phyloP scores from a whole-genome alignment of 2,113 vertebrate species.

The Physeter macrocephalus region DNA sequence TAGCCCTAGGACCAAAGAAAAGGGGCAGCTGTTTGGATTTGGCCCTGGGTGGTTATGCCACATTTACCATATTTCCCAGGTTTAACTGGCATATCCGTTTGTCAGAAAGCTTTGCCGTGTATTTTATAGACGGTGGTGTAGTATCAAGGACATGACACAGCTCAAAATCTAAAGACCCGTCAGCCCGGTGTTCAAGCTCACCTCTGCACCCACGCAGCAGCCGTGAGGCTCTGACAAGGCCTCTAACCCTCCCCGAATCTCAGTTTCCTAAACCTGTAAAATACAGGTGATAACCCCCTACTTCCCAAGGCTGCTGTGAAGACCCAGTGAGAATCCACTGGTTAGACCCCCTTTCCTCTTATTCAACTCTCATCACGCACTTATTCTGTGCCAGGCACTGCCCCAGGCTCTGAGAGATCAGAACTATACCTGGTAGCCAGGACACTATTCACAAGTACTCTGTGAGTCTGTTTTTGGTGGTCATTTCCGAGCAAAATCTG shows the following conservation, averaged over 20 bases:
- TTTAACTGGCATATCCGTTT: accelerated
- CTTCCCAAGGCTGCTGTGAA: background rate
- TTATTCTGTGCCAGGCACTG: accelerated
- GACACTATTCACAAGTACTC: background rate
- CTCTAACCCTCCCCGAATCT: background rate
- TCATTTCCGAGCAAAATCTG: background rate
- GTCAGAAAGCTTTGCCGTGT: background rate
- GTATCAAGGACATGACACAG: background rate
- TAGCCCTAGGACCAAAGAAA: background rate
- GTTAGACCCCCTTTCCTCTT: background rate
- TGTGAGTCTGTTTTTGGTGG: background rate
- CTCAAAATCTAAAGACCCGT: background rate
- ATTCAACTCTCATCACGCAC: accelerated
- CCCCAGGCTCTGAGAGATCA: background rate
- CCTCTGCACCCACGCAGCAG: background rate
- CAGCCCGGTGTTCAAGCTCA: background rate
- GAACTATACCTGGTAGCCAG: background rate
- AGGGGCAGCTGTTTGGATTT: background rate
- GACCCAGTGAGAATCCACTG: background rate
- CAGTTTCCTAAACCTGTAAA: background rate
- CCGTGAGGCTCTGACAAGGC: background rate
- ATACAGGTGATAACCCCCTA: accelerated
- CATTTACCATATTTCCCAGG: background rate
- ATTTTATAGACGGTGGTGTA: accelerated
- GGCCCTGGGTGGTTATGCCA: background rate